Base-by-base conservation (phyloP, 2,113 vertebrate genomes). In the Jaculus jaculus region DNA sequence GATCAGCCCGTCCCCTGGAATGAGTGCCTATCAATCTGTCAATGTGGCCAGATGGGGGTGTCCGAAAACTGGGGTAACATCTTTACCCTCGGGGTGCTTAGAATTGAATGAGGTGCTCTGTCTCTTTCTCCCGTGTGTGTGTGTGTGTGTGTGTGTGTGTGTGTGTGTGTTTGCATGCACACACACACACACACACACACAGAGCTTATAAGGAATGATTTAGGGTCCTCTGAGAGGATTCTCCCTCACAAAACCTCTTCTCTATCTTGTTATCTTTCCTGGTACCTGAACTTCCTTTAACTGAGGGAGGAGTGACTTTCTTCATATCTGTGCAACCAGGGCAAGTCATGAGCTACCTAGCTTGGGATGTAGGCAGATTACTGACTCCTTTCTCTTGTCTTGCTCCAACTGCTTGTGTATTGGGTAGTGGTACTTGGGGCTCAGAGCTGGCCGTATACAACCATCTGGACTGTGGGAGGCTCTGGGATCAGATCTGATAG, bases 41-140 rank as follows among this genome's bases (percentile, higher is more conserved):
- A 71, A 34, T 39, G 32, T 17, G 12, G 16, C 68, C 10, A 10
- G 58, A 58, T 51, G 68, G 7, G 20, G 42, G 23, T 37, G 47
- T 23, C 47, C 1, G 17, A 63, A 72, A 60, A 34, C 1, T 21
- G 4, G 10, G 26, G 66, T 89, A 47, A 32, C 4, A 1, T 85
- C 68, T 65, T 86, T 93, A 81, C 74, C 58, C 71, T 74, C 10
- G 20, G 58, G 75, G 60, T 24, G 26, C 66, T 88, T 78, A 71
- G 24, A 71, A 66, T 32, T 69, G 30, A 68, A 23, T 73, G 23
- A 75, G 26, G 24, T 7, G 16, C 12, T 61, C 47, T 24, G 23
- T 39, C 16, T 88, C 30, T 60, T 37, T 87, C 7, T 72, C 7
- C 17, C 6, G 26, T 80, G 60, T 30, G 24, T 8, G 42, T 8